Conservation (phyloP, 1,140 invertebrate genomes). For the Campodea augens region DNA sequence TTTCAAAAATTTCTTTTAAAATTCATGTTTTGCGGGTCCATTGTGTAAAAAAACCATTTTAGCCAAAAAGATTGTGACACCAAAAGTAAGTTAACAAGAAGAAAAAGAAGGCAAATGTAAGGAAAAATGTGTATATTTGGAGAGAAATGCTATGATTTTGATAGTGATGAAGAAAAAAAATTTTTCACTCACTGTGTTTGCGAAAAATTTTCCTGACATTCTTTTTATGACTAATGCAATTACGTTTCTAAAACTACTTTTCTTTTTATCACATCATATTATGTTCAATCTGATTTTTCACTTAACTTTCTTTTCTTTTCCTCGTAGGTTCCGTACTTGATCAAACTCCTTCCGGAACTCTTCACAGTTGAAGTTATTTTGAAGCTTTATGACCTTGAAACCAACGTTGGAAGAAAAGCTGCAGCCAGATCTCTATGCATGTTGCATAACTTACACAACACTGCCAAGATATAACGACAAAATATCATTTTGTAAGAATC, state of each 20-base stretch:
- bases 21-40: too few species aligned
- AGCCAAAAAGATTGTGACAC: background rate
- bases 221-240: background rate
- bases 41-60: background rate
- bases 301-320: background rate
- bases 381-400: slow-evolving; percentile 55
- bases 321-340: slow-evolving; percentile 43
- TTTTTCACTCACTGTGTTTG: too few species aligned
- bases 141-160: too few species aligned
- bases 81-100: background rate
- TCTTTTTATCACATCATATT: background rate
- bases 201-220: too few species aligned
- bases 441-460: slow-evolving; percentile 21
- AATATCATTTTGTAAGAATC: background rate
- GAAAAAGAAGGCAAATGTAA: too few species aligned
- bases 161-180: too few species aligned
- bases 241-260: background rate
- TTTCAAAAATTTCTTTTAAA: too few species aligned
- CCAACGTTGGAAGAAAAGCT: slow-evolving; percentile 44
- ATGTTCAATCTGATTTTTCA: background rate
- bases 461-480: background rate
- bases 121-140: too few species aligned
- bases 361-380: slow-evolving; percentile 50
- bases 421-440: slow-evolving; percentile 63
- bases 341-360: slow-evolving; percentile 53